Conservation (phyloP, 2,888 invertebrate species). For the Neoitamus cyanurus region DNA sequence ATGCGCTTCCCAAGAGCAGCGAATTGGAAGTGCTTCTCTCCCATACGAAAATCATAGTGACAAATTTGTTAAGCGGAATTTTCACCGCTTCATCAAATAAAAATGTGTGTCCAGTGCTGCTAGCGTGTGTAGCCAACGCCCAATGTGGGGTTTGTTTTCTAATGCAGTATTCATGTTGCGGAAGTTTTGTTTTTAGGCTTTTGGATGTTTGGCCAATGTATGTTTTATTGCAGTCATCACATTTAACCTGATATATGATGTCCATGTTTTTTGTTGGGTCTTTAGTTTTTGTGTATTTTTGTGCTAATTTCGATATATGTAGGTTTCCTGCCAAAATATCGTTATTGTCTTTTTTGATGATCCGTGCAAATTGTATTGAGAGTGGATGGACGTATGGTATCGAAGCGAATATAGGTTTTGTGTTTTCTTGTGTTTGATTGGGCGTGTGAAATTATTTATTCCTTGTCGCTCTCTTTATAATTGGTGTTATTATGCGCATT, state of each 20-base stretch:
- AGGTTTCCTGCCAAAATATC: not conserved
- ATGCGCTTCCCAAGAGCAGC: too few relatives aligned
- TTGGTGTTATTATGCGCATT: not conserved
- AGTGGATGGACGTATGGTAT: not conserved
- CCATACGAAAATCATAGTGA: too few relatives aligned
- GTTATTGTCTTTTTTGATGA: not conserved
- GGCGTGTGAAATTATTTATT: not conserved
- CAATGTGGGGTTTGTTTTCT: too few relatives aligned
- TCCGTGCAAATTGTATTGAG: not conserved
- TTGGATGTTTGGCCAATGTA: too few relatives aligned
- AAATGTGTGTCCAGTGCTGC: not conserved
- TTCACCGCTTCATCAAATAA: not conserved
- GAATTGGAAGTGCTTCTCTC: too few relatives aligned
- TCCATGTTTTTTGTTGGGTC: not conserved
- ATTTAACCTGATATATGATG: too few relatives aligned
- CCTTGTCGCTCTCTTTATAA: not conserved
- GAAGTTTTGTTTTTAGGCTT: not conserved
- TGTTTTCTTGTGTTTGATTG: not conserved
- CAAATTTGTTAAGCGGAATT: too few relatives aligned
- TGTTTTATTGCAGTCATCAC: too few relatives aligned
- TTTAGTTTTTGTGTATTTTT: not conserved
- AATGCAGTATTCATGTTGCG: too few relatives aligned
- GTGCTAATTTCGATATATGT: not conserved
- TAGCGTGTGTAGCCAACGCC: too few relatives aligned
- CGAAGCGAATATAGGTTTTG: not conserved